Base-by-base conservation (phyloP, 2,113 vertebrate genomes). In the Periophthalmus modestus region DNA sequence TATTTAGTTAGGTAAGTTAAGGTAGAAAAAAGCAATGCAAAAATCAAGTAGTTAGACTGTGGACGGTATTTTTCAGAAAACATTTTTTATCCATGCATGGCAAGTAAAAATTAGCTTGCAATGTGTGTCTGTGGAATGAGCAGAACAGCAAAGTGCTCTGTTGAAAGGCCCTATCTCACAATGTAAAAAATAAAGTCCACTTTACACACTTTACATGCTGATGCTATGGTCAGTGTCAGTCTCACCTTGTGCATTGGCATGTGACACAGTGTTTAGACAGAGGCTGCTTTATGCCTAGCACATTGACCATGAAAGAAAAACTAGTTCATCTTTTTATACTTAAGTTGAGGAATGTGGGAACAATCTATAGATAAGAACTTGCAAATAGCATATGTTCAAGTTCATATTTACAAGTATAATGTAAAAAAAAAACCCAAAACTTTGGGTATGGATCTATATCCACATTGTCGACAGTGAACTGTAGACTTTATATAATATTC, bases 241-340 rank as follows among this genome's bases (percentile, higher is more conserved):
- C 33, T 65, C 33, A 65, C 16, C 16, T 36, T 65, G 52, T 55
- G n/a, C 34, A 39, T 5, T n/a, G 62, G 11, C 62, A 65, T 65
- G 62, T 65, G 62, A 39, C 33, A 33, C 61, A 65, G 57, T 65
- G 33, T n/a, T 36, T 34, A 36, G 33, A 65, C 62, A 65, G 62
- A 65, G 10, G 62, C 34, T n/a, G 34, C 62, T 65, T 65, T 65
- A 65, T 65, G 34, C 34, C 62, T 16, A 3, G 9, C 33, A 65
- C 7, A 65, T 65, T 65, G 2, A 65, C 62, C 34, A n/a, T 65
- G 62, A 39, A 65, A 18, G 15, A 36, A 19, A 39, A 65, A 65
- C 62, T 62, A 28, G 57, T n/a, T 21, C 19, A 55, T 55, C 52
- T 55, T 21, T n/a, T 21, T 10, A 21, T 9, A n/a, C 52, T 55